These are phyloP conservation scores for Lordiphosa collinella DNA, from an alignment of 1,140 invertebrate genomes.

Conservation along the genomic window DNA sequence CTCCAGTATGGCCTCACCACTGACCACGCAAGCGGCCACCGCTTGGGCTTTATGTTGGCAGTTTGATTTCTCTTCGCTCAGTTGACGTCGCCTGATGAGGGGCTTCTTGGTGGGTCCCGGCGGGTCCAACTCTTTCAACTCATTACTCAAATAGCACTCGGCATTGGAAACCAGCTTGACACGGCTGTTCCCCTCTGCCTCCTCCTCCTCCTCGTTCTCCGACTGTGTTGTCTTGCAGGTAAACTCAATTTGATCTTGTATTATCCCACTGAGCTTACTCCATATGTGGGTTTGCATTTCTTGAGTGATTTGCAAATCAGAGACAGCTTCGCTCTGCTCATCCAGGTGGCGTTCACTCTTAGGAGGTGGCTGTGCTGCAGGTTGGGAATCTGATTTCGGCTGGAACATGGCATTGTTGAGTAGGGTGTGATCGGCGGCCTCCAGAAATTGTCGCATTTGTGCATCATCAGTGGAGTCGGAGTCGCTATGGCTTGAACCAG, in stretches of 20 bases:
- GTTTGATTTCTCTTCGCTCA: conserved; percentile 6
- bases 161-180: conserved; percentile 35
- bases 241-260: conserved; percentile 44
- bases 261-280: conserved; percentile 43
- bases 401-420: conserved; percentile 54
- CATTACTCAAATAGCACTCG: conserved; percentile 34
- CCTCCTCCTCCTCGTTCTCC: background rate
- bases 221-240: too few relatives aligned
- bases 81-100: conserved; percentile 18
- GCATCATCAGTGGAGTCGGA: conserved; percentile 47
- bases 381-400: background rate
- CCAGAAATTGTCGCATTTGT: conserved; percentile 41
- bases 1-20: conserved; percentile 21
- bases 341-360: conserved; percentile 47
- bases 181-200: background rate
- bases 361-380: background rate
- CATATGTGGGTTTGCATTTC: conserved; percentile 58
- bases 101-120: conserved; percentile 32
- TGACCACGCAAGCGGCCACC: conserved; percentile 21
- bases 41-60: background rate
- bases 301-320: conserved; percentile 41
- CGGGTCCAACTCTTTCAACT: conserved; percentile 14
- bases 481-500: conserved; percentile 25
- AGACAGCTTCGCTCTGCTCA: conserved; percentile 1
- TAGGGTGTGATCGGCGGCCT: conserved; percentile 50